Evolutionary conservation across 2,113 vertebrate species (phyloP).

Genomic region (Mola mola): DNA sequence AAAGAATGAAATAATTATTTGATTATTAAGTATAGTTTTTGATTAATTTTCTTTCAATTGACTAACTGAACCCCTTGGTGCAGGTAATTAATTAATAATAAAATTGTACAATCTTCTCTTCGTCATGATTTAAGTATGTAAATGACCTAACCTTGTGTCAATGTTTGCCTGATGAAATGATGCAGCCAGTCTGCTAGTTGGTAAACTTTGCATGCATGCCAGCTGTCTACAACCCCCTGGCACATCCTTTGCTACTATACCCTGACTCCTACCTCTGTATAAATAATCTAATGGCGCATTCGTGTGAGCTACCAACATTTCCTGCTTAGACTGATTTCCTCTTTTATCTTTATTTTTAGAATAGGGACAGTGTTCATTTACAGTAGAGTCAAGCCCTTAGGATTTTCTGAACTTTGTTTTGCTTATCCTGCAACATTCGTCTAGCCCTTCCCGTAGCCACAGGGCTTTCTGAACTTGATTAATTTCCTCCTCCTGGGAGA

Average conservation of each 20-base stretch:
- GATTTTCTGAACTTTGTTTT: conserved; percentile 45
- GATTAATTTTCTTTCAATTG: too few relatives aligned
- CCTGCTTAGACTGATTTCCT: too few relatives aligned
- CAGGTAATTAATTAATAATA: too few relatives aligned
- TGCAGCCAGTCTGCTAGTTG: neutral
- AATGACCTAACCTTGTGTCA: too few relatives aligned
- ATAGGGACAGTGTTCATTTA: neutral
- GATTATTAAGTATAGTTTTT: too few relatives aligned
- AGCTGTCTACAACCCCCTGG: too few relatives aligned
- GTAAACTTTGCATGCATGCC: too few relatives aligned
- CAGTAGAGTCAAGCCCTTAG: neutral
- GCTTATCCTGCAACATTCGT: conserved; percentile 44
- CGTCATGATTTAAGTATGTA: too few relatives aligned
- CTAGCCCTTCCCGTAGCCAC: conserved; percentile 23
- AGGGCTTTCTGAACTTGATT: conserved; percentile 58
- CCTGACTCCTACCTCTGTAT: neutral
- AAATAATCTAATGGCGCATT: neutral
- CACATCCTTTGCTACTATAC: neutral
- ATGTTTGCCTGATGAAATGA: too few relatives aligned
- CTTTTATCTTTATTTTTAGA: conserved; percentile 15
- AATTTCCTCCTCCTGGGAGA: conserved; percentile 55
- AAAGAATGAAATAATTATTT: too few relatives aligned
- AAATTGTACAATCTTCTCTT: too few relatives aligned
- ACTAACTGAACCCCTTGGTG: too few relatives aligned
- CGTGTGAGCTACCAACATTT: neutral